phyloP scores from a whole-genome alignment of 2,888 invertebrate species.

The Aplocera efformata region DNA sequence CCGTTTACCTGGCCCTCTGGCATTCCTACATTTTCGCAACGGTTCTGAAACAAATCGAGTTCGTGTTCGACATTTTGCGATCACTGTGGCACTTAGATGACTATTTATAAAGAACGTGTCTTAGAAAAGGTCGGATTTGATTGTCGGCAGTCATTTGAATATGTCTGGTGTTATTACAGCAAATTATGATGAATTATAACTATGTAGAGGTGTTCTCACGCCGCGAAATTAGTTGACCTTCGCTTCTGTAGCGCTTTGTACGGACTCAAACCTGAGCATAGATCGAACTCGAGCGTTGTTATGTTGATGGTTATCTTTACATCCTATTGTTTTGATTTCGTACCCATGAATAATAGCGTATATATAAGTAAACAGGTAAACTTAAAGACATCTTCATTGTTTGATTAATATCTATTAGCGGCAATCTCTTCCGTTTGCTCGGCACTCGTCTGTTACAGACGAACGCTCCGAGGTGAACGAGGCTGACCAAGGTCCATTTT shows the following conservation, averaged over 20 bases:
- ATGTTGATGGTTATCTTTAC: conserved; percentile 36
- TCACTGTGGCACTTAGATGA: conserved; percentile 72
- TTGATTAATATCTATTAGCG: conserved; percentile 63
- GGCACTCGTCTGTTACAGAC: conserved; percentile 46
- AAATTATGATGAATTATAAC: conserved; percentile 77
- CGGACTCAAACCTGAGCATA: conserved; percentile 41
- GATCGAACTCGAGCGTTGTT: conserved; percentile 35
- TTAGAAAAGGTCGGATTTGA: conserved; percentile 78
- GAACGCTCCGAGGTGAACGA: conserved; percentile 70
- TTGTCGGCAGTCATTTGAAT: conserved; percentile 77
- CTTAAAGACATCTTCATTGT: conserved; percentile 48
- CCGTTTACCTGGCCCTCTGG: conserved; percentile 46
- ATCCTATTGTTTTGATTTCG: conserved; percentile 36
- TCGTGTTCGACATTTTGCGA: conserved; percentile 78
- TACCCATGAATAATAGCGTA: conserved; percentile 30
- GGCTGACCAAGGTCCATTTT: conserved; percentile 74
- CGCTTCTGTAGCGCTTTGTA: conserved; percentile 53
- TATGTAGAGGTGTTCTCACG: conserved; percentile 72
- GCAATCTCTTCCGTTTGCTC: conserved; percentile 69
- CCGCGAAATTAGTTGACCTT: conserved; percentile 71
- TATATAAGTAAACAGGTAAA: conserved; percentile 36
- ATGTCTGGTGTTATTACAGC: conserved; percentile 72
- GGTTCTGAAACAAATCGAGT: conserved; percentile 71
- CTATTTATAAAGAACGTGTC: conserved; percentile 79
- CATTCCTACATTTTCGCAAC: conserved; percentile 70